Evolutionary conservation across 1,140 invertebrate species (phyloP), one percentile per base, ranked within the genome.

Genomic region (Lepidurus arcticus): DNA sequence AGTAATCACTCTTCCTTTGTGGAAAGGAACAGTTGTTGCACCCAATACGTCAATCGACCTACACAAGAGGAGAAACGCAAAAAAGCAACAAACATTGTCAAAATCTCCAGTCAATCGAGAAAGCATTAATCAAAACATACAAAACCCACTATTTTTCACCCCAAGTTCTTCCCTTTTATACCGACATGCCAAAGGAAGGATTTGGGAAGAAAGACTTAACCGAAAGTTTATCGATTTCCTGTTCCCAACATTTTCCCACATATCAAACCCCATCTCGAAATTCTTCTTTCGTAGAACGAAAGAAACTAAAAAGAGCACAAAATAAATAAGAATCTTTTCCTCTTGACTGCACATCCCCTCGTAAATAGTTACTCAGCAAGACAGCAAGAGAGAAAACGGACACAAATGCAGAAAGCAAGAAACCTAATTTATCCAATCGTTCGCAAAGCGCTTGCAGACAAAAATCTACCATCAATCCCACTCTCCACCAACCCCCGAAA

Each of bases 391-490:
- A 65, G 21, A 65, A 65, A 65, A 13, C 13, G 53, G 53, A 65
- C 6, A 65, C 5, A 21, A 16, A 74, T 21, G 11, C 78, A 10
- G 24, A 80, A 76, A 47, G 34, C 47, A 75, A 34, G n/a, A 13
- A 24, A 43, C 42, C 42, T 74, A 76, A 21, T 42, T 44, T 24
- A n/a, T 76, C 42, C 45, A 43, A 24, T 21, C 11, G 42, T 43
- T 13, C 4, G 6, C 6, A 24, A 65, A 79, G 21, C 42, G 73
- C 2, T 13, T 16, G 76, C 0, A 44, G 45, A 53, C 65, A 21
- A 79, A 65, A n/a, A 79, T 65, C 53, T 65, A 21, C 21, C 53
- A 65, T 65, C 53, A 65, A 65, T 65, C 9, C 53, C 53, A 65
- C 21, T 21, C 21, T 13, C 53, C 13, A 13, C 53, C 53, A n/a